Evolutionary conservation across 2,888 invertebrate species (phyloP), one percentile per base, ranked within the genome.

Genomic region (Dasypolia templi): DNA sequence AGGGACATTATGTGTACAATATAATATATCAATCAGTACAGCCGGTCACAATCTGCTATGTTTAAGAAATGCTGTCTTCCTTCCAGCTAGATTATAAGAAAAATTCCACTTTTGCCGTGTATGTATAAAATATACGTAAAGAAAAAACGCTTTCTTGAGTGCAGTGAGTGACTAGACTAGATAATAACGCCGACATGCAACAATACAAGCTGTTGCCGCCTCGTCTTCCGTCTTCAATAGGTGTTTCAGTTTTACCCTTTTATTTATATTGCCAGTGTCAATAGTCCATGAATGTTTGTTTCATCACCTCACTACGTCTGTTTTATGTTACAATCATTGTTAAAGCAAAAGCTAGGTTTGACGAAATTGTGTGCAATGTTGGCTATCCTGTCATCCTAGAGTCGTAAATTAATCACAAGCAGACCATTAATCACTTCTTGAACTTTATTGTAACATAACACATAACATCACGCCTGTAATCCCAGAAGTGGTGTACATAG

Each of bases 171-270:
- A 80, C 63, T 79, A 64, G 56, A 86, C 58, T 78, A 79, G 68
- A 77, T 82, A 85, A 68, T 79, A 81, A 83, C 73, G 19, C 68
- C 67, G 74, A 68, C 83, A 86, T 80, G 85, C 82, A 74, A 83
- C 79, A 79, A 67, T 63, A 69, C 67, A 62, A 77, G 67, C 71
- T 49, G 66, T 53, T 69, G 74, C 80, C 68, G 66, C 69, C 63
- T 44, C 64, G 77, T 75, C 77, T 74, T 82, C 83, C 82, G 83
- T 86, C 79, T 82, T 79, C 68, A 77, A 82, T 68, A 72, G 55
- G 32, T 84, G 73, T 87, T 87, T 88, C 88, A 89, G 88, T 89
- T 87, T 89, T 88, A 84, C 81, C 46, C 46, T 65, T 64, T 82
- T 53, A 76, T 86, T 68, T 75, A 75, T 80, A 80, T 77, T 75